Evolutionary conservation across 2,888 invertebrate species (phyloP), one percentile per base, ranked within the genome.

Genomic region (Trissoscelio sp.): DNA sequence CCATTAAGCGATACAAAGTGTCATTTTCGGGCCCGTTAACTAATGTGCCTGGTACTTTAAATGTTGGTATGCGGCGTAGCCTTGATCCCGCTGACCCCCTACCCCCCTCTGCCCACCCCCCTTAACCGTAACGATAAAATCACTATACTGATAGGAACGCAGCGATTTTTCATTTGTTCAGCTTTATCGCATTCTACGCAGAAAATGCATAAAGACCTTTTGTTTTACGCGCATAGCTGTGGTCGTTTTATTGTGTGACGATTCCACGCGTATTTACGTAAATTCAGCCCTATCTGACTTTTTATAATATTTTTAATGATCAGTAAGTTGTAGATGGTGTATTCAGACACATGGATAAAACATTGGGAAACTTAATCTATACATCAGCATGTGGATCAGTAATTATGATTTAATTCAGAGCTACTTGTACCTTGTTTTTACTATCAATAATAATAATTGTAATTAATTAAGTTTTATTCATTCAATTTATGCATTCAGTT

Each of bases 1-100:
- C 88, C 88, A 88, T 89, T 88, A 88, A 86, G 84, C 85, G 86
- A 85, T 86, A 84, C 85, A 85, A 87, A 88, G 88, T 87, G 89
- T 88, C 87, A 88, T 88, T 88, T 88, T 86, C 86, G 85, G 83
- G 85, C 83, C 83, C 86, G 86, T 87, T 86, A 86, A 88, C 83
- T 83, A 86, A 86, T 86, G 87, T 85, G 84, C 84, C 83, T 83
- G 73, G 79, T 69, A 81, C 79, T 81, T 81, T 82, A 84, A 84
- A 80, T 81, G 77, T 83, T 83, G 83, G 85, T 83, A 85, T 85
- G 83, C 31, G 48, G 12, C 24, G 53, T 58, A 53, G 42, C 48
- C 81, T 64, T 67, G 58, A 73, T 67, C 79, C 42, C 48, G 58
- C 55, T 60, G 20, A 37, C 62, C 48, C 67, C 42, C 42, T 14